Percentiles rank a stretch among this genome's conserved stretches.
These are phyloP conservation scores for Sesia bembeciformis DNA, from an alignment of 2,888 invertebrate genomes.

Conservation along the genomic window DNA sequence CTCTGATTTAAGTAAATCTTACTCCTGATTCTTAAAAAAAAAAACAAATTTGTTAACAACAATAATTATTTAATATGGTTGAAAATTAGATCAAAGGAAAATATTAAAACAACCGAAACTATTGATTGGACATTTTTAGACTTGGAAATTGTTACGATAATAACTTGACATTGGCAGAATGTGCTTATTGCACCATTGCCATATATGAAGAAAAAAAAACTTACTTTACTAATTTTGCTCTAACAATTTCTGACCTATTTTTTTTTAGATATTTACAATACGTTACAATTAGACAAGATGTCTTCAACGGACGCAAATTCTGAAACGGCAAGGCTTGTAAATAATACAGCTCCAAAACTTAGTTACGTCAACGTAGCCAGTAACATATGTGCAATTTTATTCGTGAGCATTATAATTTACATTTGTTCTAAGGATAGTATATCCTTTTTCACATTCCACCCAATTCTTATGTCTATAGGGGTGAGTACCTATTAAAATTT, in stretches of 20 bases:
- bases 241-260: background rate
- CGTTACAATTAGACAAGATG: constrained; percentile 24
- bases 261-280: too few species aligned
- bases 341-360: constrained; percentile 33
- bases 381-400: constrained; percentile 44
- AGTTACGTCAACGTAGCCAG: constrained; percentile 53
- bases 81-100: too few species aligned
- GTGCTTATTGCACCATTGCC: too few species aligned
- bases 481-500: constrained; percentile 32
- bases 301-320: constrained; percentile 36
- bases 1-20: too few species aligned
- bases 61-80: too few species aligned
- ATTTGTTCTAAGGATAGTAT: constrained; percentile 48
- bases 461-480: constrained; percentile 59
- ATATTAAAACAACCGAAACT: too few species aligned
- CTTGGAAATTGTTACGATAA: too few species aligned
- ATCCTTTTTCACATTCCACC: constrained; percentile 61
- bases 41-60: too few species aligned
- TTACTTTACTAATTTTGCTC: background rate
- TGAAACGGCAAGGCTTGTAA: constrained; percentile 50
- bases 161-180: too few species aligned
- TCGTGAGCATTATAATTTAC: constrained; percentile 44
- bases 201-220: too few species aligned
- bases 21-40: too few species aligned
- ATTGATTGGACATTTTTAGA: too few species aligned